Evolutionary conservation across 2,888 invertebrate genomes (phyloP), one percentile per base, ranked within the genome.

Genomic region (Tipula confusa): DNA sequence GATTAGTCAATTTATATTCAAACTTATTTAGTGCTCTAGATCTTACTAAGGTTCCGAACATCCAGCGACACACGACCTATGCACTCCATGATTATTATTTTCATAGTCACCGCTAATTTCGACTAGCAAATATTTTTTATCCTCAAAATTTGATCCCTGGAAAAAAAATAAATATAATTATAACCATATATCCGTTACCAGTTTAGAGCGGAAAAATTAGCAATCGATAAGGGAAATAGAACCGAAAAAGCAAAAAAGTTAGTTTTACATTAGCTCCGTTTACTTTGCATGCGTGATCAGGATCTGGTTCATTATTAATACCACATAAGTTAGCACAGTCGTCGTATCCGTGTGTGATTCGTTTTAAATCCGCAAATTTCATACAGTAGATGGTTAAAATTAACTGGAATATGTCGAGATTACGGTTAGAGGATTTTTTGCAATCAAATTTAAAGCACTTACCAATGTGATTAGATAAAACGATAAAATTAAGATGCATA

Each of bases 251-350:
- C 31, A 36, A 15, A 83, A 29, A 80, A 9, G 33, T 83, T 79
- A 64, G 64, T 64, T 64, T 64, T 64, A 64, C 64, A 64, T 36
- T 79, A 38, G 29, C 29, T 43, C 82, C 90, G 91, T 85, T 89
- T 89, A 86, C 91, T 90, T n/a, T 86, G 85, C 86, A 86, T 9
- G 84, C 83, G 36, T 84, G 38, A 2, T 43, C 43, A n/a, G 81
- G 82, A 33, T 85, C 83, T n/a, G 36, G 83, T 13, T 29, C 28
- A 84, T 86, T 86, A 24, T 88, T 87, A 5, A 83, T 84, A 0
- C 93, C 93, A 86, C 94, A 94, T n/a, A 93, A 88, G 86, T 93
- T 92, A 2, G 92, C 93, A 86, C 92, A 93, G 85, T 92, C 90
- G 86, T 94, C 93, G 86, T 92, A 92, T 7, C 93, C 94, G 86